Evolutionary conservation across 2,113 vertebrate genomes (phyloP).

Genomic region (Oncorhynchus nerka): DNA sequence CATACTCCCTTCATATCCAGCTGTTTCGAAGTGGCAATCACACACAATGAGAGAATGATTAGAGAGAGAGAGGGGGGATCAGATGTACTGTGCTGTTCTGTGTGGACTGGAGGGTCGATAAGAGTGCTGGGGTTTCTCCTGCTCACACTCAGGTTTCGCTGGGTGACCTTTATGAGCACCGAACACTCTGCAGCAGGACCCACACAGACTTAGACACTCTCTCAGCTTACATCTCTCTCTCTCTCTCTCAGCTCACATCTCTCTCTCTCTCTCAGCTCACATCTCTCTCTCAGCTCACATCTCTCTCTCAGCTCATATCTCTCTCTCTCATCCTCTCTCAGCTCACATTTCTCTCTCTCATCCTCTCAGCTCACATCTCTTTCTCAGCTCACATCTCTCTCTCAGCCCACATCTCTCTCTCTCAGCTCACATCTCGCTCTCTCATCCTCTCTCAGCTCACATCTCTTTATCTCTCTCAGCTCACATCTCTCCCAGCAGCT

Average conservation of each 20-base stretch:
- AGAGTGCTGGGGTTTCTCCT: constrained; percentile 66
- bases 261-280: too few species aligned
- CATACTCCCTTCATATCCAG: constrained; percentile 47
- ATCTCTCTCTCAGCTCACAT: too few species aligned
- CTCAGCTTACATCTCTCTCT: not conserved
- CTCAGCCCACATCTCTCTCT: too few species aligned
- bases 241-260: too few species aligned
- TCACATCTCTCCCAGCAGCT: too few species aligned
- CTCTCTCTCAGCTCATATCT: not conserved
- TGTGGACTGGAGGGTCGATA: constrained; percentile 58
- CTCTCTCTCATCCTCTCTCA: not conserved
- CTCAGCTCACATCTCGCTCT: too few species aligned
- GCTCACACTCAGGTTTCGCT: constrained; percentile 66
- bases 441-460: too few species aligned
- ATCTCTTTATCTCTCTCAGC: too few species aligned
- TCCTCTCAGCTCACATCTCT: not conserved
- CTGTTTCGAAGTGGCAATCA: too few species aligned
- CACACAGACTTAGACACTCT: not conserved
- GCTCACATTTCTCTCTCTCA: not conserved
- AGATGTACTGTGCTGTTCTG: constrained; percentile 58
- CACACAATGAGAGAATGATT: too few species aligned
- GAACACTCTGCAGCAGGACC: constrained; percentile 30
- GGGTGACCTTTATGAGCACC: constrained; percentile 68
- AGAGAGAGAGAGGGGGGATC: constrained; percentile 11
- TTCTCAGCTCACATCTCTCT: too few species aligned